Conservation (phyloP, 2,888 invertebrate species). For the Strigamia crassipes region DNA sequence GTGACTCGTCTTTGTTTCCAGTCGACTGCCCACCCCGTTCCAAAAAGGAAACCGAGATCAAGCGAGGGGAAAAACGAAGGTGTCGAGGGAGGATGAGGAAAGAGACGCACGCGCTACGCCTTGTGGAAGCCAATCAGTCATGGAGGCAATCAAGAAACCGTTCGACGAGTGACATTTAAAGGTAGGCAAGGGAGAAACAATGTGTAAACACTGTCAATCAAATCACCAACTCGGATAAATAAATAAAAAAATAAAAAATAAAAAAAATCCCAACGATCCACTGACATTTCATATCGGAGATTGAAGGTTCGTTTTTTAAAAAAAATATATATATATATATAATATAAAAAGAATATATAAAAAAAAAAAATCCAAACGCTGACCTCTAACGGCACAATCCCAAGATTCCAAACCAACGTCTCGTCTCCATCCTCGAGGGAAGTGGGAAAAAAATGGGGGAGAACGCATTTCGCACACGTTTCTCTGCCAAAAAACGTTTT, state of each 20-base stretch:
- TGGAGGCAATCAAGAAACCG: background rate
- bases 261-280: background rate
- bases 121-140: constrained; percentile 10
- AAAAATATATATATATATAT: too few relatives aligned
- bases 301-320: background rate
- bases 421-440: constrained; percentile 2
- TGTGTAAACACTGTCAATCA: constrained; percentile 10
- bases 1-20: constrained; percentile 33
- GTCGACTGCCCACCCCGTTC: constrained; percentile 37
- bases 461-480: constrained; percentile 4
- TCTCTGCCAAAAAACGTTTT: background rate
- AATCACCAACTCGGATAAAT: background rate
- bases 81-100: constrained; percentile 14
- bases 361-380: background rate
- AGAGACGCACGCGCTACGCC: background rate
- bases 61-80: constrained; percentile 36
- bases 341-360: too few relatives aligned
- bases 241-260: background rate
- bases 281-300: background rate
- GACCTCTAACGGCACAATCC: constrained; percentile 8
- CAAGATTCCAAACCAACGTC: too few relatives aligned
- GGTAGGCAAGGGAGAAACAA: constrained; percentile 4
- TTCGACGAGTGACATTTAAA: background rate
- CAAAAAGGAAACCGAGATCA: constrained; percentile 24
- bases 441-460: background rate